Evolutionary conservation across 1,140 invertebrate genomes (phyloP).

Genomic region (Scaptomyza montana): DNA sequence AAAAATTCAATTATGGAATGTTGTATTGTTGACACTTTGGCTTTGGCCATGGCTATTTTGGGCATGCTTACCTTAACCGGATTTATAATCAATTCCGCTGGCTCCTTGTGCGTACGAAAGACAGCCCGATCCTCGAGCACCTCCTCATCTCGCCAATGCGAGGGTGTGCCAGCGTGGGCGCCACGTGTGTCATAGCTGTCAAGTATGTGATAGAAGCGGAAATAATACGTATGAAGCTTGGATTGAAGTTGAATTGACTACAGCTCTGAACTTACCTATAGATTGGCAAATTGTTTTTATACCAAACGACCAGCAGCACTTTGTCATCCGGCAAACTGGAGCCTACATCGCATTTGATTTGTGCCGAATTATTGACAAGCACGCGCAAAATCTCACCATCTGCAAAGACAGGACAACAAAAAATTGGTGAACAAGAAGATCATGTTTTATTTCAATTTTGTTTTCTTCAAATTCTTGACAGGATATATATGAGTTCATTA

Average conservation of each 20-base stretch:
- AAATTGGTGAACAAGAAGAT: neutral
- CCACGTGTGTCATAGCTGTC: conserved; percentile 84
- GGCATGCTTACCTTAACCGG: conserved; percentile 73
- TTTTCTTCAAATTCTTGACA: no score
- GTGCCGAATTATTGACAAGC: conserved; percentile 85
- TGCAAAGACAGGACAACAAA: conserved; percentile 38
- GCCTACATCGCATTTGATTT: conserved; percentile 86
- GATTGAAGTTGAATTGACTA: conserved; percentile 6
- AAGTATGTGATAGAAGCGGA: conserved; percentile 11
- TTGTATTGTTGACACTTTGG: conserved; percentile 54
- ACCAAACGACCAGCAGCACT: conserved; percentile 86
- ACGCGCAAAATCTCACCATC: conserved; percentile 83
- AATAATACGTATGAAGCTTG: conserved; percentile 26
- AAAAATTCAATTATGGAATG: conserved; percentile 74
- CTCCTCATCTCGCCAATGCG: conserved; percentile 85
- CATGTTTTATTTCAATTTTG: no score
- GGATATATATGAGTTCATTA: no score
- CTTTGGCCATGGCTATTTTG: conserved; percentile 7
- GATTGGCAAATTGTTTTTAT: conserved; percentile 86
- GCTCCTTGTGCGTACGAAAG: conserved; percentile 85
- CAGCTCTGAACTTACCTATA: conserved; percentile 84
- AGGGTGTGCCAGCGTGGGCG: conserved; percentile 83
- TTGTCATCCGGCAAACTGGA: conserved; percentile 85
- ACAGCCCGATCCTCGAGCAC: conserved; percentile 85
- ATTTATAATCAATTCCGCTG: conserved; percentile 84